Base-by-base conservation (phyloP, 2,113 vertebrate genomes). In the Etia nguti region DNA sequence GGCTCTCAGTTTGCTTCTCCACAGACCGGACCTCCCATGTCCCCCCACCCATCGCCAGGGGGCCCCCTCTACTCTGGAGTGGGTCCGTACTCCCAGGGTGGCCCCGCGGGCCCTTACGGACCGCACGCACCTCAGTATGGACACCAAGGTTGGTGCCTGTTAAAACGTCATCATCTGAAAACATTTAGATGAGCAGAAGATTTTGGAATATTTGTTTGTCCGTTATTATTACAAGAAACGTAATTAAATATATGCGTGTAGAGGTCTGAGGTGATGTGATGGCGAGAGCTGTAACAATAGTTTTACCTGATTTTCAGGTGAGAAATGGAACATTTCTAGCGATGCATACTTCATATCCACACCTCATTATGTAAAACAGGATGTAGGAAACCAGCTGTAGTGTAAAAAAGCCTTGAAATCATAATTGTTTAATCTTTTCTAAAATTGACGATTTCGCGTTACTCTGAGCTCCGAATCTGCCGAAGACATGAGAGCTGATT, bases 71-170 rank as follows among this genome's bases (percentile, higher is more conserved):
- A 99, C 92, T 95, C 97, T 83, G 97, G 97, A 80, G 97, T 98
- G 81, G 86, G 97, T 89, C 93, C 96, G 87, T 99, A 98, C 95
- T 96, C 97, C 91, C 98, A 99, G 94, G 96, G 96, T 88, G 97
- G 97, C 92, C 96, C 97, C 54, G 93, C 97, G 59, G 97, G 97
- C 92, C 94, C 97, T 87, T 99, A 98, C 5, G 98, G 97, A 92
- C 95, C 97, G 81, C 98, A 98, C 92, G 97, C 98, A 94, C 96
- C 96, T 90, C 98, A 98, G 85, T 99, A 98, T 88, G 98, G 97
- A 95, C 97, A 97, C 90, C 98, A 98, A 98, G 98, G 98, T 98
- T 96, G 91, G 93, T 89, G 36, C 4, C 36, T 38, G 20, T 8
- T 73, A 18, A 4, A n/a, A 13, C 0, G 10, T 48, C 8, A 18